Conservation (phyloP, 2,888 invertebrate genomes). For the Cistogaster globosa region DNA sequence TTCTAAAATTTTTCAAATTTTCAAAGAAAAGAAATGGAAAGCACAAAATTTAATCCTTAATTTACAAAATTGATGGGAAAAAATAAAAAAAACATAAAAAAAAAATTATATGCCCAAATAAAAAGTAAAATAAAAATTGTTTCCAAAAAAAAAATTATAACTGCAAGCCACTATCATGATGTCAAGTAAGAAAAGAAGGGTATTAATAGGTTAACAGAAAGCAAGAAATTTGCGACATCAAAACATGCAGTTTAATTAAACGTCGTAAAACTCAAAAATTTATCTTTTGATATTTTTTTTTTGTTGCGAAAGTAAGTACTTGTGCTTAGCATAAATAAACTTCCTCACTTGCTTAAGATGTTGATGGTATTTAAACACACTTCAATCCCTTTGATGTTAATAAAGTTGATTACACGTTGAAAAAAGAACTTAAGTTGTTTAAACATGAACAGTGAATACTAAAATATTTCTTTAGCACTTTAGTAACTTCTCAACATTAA, state of each 20-base stretch:
- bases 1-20: too few species aligned
- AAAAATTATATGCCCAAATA: too few species aligned
- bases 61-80: too few species aligned
- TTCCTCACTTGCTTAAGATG: constrained; percentile 42
- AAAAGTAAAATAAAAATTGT: background rate
- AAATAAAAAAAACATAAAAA: too few species aligned
- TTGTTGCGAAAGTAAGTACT: constrained; percentile 15
- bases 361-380: constrained; percentile 24
- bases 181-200: background rate
- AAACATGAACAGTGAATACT: constrained; percentile 14
- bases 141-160: background rate
- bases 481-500: constrained; percentile 57
- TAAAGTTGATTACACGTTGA: constrained; percentile 34
- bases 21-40: too few species aligned
- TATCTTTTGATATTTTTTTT: background rate
- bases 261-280: background rate
- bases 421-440: constrained; percentile 55
- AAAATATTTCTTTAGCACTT: constrained; percentile 66
- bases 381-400: constrained; percentile 58
- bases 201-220: background rate
- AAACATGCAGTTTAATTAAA: too few species aligned
- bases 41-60: too few species aligned
- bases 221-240: background rate
- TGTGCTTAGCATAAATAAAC: constrained; percentile 18
- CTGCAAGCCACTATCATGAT: background rate